Percentiles rank a stretch among this genome's conserved stretches.
These are phyloP conservation scores for Heterodera filipjevi DNA, from an alignment of 2,888 invertebrate genomes.

Conservation along the genomic window DNA sequence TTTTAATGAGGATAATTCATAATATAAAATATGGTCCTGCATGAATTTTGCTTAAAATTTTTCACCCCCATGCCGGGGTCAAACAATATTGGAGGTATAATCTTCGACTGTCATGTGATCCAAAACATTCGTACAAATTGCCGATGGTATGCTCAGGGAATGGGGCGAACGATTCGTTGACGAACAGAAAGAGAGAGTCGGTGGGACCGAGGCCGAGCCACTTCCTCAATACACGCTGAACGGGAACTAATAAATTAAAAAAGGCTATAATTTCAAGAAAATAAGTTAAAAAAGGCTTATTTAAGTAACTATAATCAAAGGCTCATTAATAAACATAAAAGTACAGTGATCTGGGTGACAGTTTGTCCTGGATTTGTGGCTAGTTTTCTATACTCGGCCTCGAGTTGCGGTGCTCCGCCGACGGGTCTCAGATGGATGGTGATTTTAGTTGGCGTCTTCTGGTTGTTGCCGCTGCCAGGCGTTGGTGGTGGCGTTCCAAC, in stretches of 20 bases:
- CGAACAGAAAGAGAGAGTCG: slow-evolving; percentile 20
- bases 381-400: slow-evolving; percentile 16
- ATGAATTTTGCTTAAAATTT: too few relatives aligned
- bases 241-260: background rate
- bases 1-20: too few relatives aligned
- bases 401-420: slow-evolving; percentile 24
- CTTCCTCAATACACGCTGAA: slow-evolving; percentile 17
- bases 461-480: background rate
- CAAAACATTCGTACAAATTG: slow-evolving; percentile 27
- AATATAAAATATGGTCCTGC: too few relatives aligned
- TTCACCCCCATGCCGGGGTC: slow-evolving; percentile 21
- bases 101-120: slow-evolving; percentile 8
- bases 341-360: slow-evolving; percentile 4
- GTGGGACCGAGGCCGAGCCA: slow-evolving; percentile 14
- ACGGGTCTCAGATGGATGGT: slow-evolving; percentile 23
- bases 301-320: too few relatives aligned
- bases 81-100: slow-evolving; percentile 22
- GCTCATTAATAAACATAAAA: too few relatives aligned
- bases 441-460: background rate
- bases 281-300: too few relatives aligned
- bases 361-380: slow-evolving; percentile 10
- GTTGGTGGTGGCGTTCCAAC: background rate
- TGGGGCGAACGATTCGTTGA: slow-evolving; percentile 22
- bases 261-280: too few relatives aligned
- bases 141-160: slow-evolving; percentile 21